phyloP scores from a whole-genome alignment of 2,888 invertebrate genomes.

The Cataglyphis rosenhaueri region DNA sequence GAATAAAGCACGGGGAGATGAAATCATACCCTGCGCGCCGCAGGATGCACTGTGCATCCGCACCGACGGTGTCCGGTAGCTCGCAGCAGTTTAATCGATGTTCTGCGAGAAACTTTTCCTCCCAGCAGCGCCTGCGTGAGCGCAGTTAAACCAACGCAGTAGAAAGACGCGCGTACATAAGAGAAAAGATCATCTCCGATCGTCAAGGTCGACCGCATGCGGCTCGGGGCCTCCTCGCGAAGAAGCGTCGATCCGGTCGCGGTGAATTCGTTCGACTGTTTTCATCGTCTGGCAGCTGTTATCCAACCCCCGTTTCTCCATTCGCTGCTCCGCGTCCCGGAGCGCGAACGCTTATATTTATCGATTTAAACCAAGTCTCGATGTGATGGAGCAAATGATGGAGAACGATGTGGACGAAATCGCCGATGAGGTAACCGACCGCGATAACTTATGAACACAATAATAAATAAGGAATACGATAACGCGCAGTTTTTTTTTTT shows the following conservation, averaged over 20 bases:
- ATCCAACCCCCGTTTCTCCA: slow-evolving; percentile 37
- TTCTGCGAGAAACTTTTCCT: slow-evolving; percentile 70
- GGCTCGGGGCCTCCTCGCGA: slow-evolving; percentile 69
- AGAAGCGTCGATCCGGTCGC: slow-evolving; percentile 66
- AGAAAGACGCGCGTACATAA: slow-evolving; percentile 26
- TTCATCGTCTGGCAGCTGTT: slow-evolving; percentile 71
- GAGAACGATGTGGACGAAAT: slow-evolving; percentile 25
- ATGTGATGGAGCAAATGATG: slow-evolving; percentile 44
- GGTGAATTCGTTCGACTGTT: slow-evolving; percentile 74
- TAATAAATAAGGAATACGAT: not conserved
- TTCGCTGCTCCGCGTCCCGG: slow-evolving; percentile 39
- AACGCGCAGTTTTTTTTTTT: slow-evolving; percentile 12
- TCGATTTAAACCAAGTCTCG: slow-evolving; percentile 36
- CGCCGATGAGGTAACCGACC: slow-evolving; percentile 31
- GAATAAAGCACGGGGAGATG: slow-evolving; percentile 72
- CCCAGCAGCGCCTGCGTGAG: slow-evolving; percentile 37
- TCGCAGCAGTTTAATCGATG: slow-evolving; percentile 75
- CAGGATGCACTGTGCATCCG: slow-evolving; percentile 68
- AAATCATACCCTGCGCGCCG: slow-evolving; percentile 71
- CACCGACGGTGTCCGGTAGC: slow-evolving; percentile 72
- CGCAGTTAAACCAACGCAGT: slow-evolving; percentile 62
- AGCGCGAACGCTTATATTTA: slow-evolving; percentile 46
- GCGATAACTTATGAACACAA: not conserved
- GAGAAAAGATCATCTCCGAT: slow-evolving; percentile 73
- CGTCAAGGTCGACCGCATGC: slow-evolving; percentile 73